These are phyloP conservation scores for Thera obeliscata DNA, from an alignment of 2,888 invertebrate genomes.

Conservation along the genomic window DNA sequence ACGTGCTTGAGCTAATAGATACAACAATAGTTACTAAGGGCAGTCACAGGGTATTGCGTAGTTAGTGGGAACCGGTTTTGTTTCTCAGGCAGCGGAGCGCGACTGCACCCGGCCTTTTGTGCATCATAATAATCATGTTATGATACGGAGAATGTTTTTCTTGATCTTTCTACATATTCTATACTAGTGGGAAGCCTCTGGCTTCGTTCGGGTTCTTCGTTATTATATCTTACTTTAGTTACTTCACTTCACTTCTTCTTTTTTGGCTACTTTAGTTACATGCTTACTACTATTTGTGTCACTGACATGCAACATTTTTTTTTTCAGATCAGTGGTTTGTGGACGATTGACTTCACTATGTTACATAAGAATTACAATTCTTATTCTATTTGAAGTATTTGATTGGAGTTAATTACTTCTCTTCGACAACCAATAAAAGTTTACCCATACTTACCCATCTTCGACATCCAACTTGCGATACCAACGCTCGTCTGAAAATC, in stretches of 20 bases:
- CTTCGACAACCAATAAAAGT: neutral
- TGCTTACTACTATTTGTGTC: too few relatives aligned
- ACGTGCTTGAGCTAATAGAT: slow-evolving; percentile 5
- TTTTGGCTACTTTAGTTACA: too few relatives aligned
- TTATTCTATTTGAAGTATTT: too few relatives aligned
- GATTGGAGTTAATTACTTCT: neutral
- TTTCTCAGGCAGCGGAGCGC: slow-evolving; percentile 71
- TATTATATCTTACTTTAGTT: too few relatives aligned
- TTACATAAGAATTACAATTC: too few relatives aligned
- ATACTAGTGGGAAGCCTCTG: neutral
- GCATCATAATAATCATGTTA: slow-evolving; percentile 18
- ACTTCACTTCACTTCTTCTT: too few relatives aligned
- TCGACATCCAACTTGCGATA: slow-evolving; percentile 8
- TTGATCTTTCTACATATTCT: neutral
- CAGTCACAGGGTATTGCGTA: slow-evolving; percentile 43
- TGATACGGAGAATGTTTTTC: slow-evolving; percentile 1
- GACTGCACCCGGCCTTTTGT: slow-evolving; percentile 49
- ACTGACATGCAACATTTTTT: too few relatives aligned
- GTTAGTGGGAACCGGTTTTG: slow-evolving; percentile 51
- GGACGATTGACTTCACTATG: too few relatives aligned
- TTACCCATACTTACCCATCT: slow-evolving; percentile 3
- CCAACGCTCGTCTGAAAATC: slow-evolving; percentile 8
- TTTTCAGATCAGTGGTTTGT: too few relatives aligned
- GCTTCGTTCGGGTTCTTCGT: neutral
- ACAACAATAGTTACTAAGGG: neutral